Evolutionary conservation across 1,140 invertebrate genomes (phyloP).

Genomic region (Bombus waltoni): DNA sequence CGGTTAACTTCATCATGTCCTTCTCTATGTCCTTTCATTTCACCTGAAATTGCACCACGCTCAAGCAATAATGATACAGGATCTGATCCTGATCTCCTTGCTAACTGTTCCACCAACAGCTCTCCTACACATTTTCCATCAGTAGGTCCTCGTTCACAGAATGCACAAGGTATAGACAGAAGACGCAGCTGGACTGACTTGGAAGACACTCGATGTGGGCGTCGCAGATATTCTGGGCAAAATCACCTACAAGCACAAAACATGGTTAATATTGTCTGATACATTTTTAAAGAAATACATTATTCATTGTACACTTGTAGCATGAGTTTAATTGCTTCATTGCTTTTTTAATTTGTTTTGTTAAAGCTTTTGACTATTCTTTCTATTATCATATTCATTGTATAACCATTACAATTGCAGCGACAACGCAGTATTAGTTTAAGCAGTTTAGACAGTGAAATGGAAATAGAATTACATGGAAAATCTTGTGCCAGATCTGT

Average conservation of each 20-base stretch:
- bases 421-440: slow-evolving; percentile 82
- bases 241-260: slow-evolving; percentile 80
- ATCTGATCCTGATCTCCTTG: slow-evolving; percentile 82
- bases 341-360: slow-evolving; percentile 45
- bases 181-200: slow-evolving; percentile 92
- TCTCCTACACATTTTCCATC: slow-evolving; percentile 82
- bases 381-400: slow-evolving; percentile 2
- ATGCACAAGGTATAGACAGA: slow-evolving; percentile 80
- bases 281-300: slow-evolving; percentile 10
- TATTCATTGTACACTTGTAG: slow-evolving; percentile 31
- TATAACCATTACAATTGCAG: slow-evolving; percentile 68
- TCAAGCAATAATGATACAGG: slow-evolving; percentile 76
- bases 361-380: slow-evolving; percentile 17
- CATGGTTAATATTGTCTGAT: slow-evolving; percentile 73
- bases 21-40: slow-evolving; percentile 82
- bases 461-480: slow-evolving; percentile 81
- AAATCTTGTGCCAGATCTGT: slow-evolving; percentile 73
- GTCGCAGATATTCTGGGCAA: slow-evolving; percentile 76
- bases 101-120: slow-evolving; percentile 81
- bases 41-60: slow-evolving; percentile 63
- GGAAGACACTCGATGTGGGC: slow-evolving; percentile 83
- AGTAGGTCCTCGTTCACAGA: slow-evolving; percentile 71
- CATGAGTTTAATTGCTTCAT: slow-evolving; percentile 48
- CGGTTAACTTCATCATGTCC: slow-evolving; percentile 90
- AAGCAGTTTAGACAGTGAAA: slow-evolving; percentile 84